These are phyloP conservation scores for Vultur gryphus DNA, from an alignment of 2,797 vertebrate species.

Conservation along the genomic window DNA sequence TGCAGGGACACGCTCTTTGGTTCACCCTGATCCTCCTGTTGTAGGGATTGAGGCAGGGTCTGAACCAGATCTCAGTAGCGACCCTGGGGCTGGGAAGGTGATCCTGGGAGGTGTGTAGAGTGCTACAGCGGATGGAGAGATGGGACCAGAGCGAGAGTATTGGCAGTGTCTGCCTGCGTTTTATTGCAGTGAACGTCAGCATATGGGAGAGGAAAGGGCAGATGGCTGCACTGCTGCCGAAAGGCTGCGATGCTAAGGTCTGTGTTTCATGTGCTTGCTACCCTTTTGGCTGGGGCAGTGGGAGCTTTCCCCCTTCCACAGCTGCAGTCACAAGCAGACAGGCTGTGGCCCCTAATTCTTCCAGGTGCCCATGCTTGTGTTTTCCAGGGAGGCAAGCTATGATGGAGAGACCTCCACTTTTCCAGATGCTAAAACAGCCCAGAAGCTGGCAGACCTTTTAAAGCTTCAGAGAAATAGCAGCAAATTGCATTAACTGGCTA, in stretches of 20 bases:
- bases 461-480: not conserved
- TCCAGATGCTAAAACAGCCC: not conserved
- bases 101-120: not conserved
- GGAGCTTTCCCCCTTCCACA: not conserved
- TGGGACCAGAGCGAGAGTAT: not conserved
- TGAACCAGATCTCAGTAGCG: not conserved
- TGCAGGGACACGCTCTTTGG: not conserved
- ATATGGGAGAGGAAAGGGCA: not conserved
- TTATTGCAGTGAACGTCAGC: not conserved
- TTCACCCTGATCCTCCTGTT: not conserved
- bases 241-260: not conserved
- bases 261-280: not conserved
- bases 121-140: not conserved
- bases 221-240: not conserved
- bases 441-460: not conserved
- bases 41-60: not conserved
- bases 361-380: not conserved
- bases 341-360: not conserved
- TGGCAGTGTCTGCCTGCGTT: fast-evolving
- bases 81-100: not conserved
- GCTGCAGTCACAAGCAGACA: not conserved
- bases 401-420: not conserved
- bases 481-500: not conserved
- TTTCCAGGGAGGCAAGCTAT: fast-evolving
- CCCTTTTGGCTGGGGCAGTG: not conserved